Percentiles rank a stretch among this genome's conserved stretches.
Evolutionary conservation across 23 tunicate genomes (phyloP).

Genomic region (Aplidium turbinatum): DNA sequence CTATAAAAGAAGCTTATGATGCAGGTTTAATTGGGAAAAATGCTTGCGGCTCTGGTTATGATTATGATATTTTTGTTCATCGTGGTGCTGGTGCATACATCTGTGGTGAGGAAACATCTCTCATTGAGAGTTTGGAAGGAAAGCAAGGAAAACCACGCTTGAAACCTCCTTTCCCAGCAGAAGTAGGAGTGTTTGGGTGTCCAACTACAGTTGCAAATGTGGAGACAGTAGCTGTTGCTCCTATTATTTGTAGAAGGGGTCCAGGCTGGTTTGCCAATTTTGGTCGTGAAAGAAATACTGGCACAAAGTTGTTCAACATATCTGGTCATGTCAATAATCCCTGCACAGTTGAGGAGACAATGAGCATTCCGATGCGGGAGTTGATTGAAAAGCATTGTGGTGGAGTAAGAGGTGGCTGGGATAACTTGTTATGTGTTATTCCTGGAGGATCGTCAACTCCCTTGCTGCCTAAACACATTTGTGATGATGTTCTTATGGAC

Average conservation of each 20-base stretch:
- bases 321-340: constrained; percentile 87
- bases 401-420: constrained; percentile 92
- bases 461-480: constrained; percentile 63
- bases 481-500: constrained; percentile 87
- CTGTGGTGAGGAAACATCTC: constrained; percentile 92
- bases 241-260: constrained; percentile 70
- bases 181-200: constrained; percentile 79
- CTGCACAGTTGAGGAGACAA: constrained; percentile 77
- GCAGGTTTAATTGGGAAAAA: constrained; percentile 70
- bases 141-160: constrained; percentile 86
- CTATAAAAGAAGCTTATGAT: constrained; percentile 68
- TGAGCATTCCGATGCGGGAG: constrained; percentile 77
- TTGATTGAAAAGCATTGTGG: constrained; percentile 74
- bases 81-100: constrained; percentile 93
- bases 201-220: constrained; percentile 91
- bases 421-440: constrained; percentile 73
- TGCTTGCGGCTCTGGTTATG: constrained; percentile 73
- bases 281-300: constrained; percentile 83
- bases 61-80: constrained; percentile 75
- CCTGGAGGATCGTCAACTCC: constrained; percentile 98
- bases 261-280: constrained; percentile 75
- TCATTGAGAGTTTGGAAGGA: constrained; percentile 87
- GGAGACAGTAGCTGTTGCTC: constrained; percentile 86
- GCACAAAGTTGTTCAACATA: constrained; percentile 78
- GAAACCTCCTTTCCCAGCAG: constrained; percentile 94